These are phyloP conservation scores for Coptodon bakossiorum DNA, from an alignment of 2,113 vertebrate genomes.

Conservation along the genomic window DNA sequence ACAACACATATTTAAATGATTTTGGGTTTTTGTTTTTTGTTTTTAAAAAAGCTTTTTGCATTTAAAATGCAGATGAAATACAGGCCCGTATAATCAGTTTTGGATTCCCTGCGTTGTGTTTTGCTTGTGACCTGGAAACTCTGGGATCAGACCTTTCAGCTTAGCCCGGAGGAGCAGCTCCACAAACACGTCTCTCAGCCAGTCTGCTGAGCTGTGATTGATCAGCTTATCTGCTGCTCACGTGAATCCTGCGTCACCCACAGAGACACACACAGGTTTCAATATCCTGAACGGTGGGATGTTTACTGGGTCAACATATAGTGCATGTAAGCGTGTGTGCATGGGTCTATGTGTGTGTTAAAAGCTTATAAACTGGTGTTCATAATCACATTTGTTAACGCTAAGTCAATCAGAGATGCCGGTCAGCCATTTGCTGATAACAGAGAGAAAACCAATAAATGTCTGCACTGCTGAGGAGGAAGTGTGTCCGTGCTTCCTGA, in stretches of 20 bases:
- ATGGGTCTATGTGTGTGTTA: background rate
- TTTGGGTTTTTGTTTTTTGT: background rate
- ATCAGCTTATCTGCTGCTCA: background rate
- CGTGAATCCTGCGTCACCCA: background rate
- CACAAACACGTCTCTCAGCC: background rate
- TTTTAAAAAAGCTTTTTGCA: background rate
- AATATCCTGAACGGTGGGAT: background rate
- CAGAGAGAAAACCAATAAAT: background rate
- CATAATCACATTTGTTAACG: constrained; percentile 7
- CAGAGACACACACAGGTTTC: background rate
- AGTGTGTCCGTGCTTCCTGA: background rate
- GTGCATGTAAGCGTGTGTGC: background rate
- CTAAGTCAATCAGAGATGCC: background rate
- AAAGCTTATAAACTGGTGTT: background rate
- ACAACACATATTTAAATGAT: background rate
- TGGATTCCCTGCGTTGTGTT: background rate
- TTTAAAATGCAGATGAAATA: background rate
- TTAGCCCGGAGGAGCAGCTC: background rate
- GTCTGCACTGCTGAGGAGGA: background rate
- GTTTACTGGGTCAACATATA: constrained; percentile 5
- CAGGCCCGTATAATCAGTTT: background rate
- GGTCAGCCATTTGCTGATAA: background rate
- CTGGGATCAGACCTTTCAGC: background rate
- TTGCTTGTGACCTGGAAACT: background rate
- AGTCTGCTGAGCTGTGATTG: background rate